These are phyloP conservation scores for Junco hyemalis DNA, from an alignment of 2,113 vertebrate genomes.

Conservation along the genomic window DNA sequence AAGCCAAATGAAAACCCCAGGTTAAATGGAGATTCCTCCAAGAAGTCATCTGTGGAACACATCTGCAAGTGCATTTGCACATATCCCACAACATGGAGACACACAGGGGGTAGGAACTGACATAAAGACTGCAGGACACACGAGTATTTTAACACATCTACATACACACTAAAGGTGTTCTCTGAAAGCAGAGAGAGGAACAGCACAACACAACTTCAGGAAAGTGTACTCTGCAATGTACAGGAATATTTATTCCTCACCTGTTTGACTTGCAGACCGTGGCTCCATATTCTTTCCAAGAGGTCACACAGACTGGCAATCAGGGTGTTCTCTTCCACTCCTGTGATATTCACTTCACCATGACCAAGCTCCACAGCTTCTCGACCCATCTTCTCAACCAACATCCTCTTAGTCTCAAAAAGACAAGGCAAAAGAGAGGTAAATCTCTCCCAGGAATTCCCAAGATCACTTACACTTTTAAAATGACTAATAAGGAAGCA, in stretches of 20 bases:
- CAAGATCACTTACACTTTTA: background rate
- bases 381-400: constrained; percentile 85
- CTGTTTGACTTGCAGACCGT: constrained; percentile 83
- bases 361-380: constrained; percentile 85
- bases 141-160: background rate
- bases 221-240: background rate
- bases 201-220: background rate
- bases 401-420: constrained; percentile 83
- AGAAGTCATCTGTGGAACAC: background rate
- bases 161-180: background rate
- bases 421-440: constrained; percentile 19
- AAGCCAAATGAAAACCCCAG: background rate
- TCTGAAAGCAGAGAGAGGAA: background rate
- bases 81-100: background rate
- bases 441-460: background rate
- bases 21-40: background rate
- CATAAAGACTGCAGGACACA: background rate
- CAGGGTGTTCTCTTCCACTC: constrained; percentile 84
- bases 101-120: background rate
- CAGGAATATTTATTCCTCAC: constrained; percentile 54
- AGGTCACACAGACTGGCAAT: constrained; percentile 86
- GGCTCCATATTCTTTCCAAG: constrained; percentile 85
- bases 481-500: background rate
- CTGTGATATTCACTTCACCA: constrained; percentile 85
- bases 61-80: background rate